phyloP scores from a whole-genome alignment of 2,797 vertebrate species.

The Pachyuromys duprasi region DNA sequence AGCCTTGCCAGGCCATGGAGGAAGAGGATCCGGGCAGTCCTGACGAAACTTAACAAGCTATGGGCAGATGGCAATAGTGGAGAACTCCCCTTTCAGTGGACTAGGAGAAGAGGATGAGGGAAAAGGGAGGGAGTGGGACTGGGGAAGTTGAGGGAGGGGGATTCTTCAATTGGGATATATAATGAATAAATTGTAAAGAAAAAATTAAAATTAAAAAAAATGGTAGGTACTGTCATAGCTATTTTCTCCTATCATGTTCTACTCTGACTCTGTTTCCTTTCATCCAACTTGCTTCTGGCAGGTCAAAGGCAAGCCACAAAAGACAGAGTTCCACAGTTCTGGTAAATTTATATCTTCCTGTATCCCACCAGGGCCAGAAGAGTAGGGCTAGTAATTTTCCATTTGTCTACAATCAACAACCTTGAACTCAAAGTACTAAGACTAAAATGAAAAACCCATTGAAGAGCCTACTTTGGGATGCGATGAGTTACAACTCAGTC shows the following conservation, averaged over 20 bases:
- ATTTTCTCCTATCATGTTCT: not conserved
- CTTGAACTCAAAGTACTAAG: not conserved
- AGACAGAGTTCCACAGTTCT: not conserved
- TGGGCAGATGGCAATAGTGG: too few species aligned
- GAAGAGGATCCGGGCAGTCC: too few species aligned
- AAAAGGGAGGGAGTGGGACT: too few species aligned
- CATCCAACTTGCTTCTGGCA: not conserved
- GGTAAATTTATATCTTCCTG: not conserved
- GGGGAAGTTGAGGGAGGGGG: too few species aligned
- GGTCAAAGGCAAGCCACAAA: not conserved
- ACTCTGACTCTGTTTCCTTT: not conserved
- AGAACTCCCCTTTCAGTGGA: too few species aligned
- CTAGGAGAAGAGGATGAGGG: too few species aligned
- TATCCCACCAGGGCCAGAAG: not conserved
- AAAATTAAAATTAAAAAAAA: not conserved
- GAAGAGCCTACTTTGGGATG: not conserved
- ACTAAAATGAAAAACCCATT: not conserved
- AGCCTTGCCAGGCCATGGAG: too few species aligned
- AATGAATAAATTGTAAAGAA: too few species aligned
- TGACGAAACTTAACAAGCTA: too few species aligned
- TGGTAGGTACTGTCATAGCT: not conserved
- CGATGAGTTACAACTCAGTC: not conserved
- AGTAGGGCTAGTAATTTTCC: not conserved
- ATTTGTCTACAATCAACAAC: not conserved
- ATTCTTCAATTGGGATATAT: too few species aligned